phyloP scores from a whole-genome alignment of 1,140 invertebrate genomes.

The Whitmania pigra region DNA sequence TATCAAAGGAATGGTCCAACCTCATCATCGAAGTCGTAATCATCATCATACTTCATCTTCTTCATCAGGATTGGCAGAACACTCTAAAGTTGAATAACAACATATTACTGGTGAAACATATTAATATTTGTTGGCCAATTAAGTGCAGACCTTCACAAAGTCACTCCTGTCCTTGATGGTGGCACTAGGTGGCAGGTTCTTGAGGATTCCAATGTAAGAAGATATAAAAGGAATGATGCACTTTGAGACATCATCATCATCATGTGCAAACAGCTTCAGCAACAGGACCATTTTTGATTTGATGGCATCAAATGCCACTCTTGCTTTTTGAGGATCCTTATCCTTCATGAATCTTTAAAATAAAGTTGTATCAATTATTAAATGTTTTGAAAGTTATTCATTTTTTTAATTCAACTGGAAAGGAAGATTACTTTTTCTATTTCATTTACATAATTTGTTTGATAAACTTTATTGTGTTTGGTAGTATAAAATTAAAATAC shows the following conservation, averaged over 20 bases:
- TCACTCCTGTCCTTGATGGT: not conserved
- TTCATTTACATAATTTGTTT: too few relatives aligned
- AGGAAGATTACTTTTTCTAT: too few relatives aligned
- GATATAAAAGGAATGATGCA: slow-evolving; percentile 46
- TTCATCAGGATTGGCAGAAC: slow-evolving; percentile 45
- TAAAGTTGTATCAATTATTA: not conserved
- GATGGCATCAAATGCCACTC: slow-evolving; percentile 40
- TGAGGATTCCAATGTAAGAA: slow-evolving; percentile 47
- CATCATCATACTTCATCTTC: slow-evolving; percentile 48
- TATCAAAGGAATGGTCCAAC: slow-evolving; percentile 28
- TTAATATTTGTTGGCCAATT: too few relatives aligned
- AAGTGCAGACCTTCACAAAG: not conserved
- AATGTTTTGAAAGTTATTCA: too few relatives aligned
- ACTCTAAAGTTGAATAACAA: too few relatives aligned
- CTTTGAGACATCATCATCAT: slow-evolving; percentile 49
- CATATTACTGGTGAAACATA: not conserved
- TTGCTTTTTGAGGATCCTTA: slow-evolving; percentile 34
- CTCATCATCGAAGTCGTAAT: slow-evolving; percentile 48
- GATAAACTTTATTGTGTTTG: too few relatives aligned
- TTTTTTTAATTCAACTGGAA: too few relatives aligned
- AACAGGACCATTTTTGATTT: slow-evolving; percentile 46
- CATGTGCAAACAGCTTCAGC: slow-evolving; percentile 46
- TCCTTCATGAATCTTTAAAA: slow-evolving; percentile 37
- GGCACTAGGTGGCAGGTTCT: slow-evolving; percentile 33
- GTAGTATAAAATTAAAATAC: not conserved